These are phyloP conservation scores for Chaetophractus vellerosus DNA, from an alignment of 2,797 vertebrate genomes.

Conservation along the genomic window DNA sequence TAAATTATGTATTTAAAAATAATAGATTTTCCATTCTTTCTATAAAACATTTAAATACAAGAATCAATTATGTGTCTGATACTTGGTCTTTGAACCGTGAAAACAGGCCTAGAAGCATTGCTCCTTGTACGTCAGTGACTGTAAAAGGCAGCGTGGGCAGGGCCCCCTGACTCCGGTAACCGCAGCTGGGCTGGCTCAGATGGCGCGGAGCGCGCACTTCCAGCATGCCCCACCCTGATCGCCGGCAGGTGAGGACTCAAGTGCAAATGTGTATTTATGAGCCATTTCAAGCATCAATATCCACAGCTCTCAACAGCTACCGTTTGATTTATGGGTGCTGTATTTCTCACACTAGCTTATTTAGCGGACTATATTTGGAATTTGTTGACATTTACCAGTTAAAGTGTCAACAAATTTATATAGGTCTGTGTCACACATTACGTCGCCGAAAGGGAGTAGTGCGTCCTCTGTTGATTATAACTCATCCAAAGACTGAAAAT, in stretches of 20 bases:
- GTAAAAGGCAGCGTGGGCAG: no score
- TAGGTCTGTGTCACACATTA: conserved; percentile 24
- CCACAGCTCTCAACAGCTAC: not conserved
- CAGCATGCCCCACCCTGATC: rapidly evolving
- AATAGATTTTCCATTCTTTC: not conserved
- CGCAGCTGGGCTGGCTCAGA: no score
- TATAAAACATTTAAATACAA: not conserved
- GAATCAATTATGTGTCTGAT: not conserved
- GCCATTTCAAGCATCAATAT: rapidly evolving
- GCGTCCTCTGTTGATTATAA: conserved; percentile 80
- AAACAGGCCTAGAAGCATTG: not conserved
- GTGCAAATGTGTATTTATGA: rapidly evolving
- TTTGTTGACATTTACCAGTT: conserved; percentile 84
- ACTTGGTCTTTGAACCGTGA: not conserved
- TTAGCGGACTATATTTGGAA: conserved; percentile 74
- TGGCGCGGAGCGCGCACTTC: rapidly evolving
- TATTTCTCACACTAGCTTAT: not conserved
- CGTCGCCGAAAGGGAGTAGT: conserved; percentile 77
- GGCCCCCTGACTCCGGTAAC: not conserved
- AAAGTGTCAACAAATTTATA: conserved; percentile 74
- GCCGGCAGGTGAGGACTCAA: rapidly evolving
- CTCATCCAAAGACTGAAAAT: conserved; percentile 76
- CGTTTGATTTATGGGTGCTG: rapidly evolving
- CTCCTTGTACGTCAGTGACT: rapidly evolving
- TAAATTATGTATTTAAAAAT: not conserved